A percentile compares a stretch with the other conserved stretches of the same genome.
These are phyloP conservation scores for Caenorhabditis sp. DNA, from an alignment of 2,888 invertebrate species.

Conservation along the genomic window DNA sequence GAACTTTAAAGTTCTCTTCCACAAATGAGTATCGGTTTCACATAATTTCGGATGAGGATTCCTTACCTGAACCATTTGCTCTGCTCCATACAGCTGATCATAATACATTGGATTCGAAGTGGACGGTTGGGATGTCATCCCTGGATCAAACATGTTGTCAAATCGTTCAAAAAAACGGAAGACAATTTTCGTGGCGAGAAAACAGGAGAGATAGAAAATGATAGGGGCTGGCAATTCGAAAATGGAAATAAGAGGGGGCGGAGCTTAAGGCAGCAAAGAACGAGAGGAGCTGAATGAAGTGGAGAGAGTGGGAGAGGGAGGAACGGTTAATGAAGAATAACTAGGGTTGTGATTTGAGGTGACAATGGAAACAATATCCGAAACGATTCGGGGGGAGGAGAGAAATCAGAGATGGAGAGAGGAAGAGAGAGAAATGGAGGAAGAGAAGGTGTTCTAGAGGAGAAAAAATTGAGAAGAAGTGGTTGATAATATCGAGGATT, in stretches of 20 bases:
- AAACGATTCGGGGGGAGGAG: not conserved
- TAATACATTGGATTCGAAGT: slow-evolving; percentile 62
- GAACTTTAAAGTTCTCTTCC: too few species aligned
- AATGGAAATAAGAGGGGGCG: slow-evolving; percentile 28
- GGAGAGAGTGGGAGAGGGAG: slow-evolving; percentile 14
- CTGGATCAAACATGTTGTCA: slow-evolving; percentile 48
- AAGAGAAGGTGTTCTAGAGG: slow-evolving; percentile 5
- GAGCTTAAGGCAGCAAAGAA: slow-evolving; percentile 23
- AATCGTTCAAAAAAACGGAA: not conserved
- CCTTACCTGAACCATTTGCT: slow-evolving; percentile 55
- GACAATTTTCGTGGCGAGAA: not conserved
- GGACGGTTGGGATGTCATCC: slow-evolving; percentile 64
- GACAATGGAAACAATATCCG: slow-evolving; percentile 28
- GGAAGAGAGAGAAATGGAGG: slow-evolving; percentile 2
- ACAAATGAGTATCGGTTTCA: too few species aligned
- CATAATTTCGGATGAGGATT: not conserved
- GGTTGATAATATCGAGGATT: not conserved
- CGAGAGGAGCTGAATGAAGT: slow-evolving; percentile 21
- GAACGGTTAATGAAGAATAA: slow-evolving; percentile 50
- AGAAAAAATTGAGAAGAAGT: not conserved
- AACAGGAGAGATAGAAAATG: slow-evolving; percentile 26
- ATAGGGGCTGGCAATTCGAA: not conserved
- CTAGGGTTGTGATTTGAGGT: slow-evolving; percentile 52
- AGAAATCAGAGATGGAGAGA: not conserved
- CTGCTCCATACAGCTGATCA: slow-evolving; percentile 54